A percentile compares a stretch with the other conserved stretches of the same genome.
Evolutionary conservation across 2,888 invertebrate genomes (phyloP).

Genomic region (Calameuta pallipes): DNA sequence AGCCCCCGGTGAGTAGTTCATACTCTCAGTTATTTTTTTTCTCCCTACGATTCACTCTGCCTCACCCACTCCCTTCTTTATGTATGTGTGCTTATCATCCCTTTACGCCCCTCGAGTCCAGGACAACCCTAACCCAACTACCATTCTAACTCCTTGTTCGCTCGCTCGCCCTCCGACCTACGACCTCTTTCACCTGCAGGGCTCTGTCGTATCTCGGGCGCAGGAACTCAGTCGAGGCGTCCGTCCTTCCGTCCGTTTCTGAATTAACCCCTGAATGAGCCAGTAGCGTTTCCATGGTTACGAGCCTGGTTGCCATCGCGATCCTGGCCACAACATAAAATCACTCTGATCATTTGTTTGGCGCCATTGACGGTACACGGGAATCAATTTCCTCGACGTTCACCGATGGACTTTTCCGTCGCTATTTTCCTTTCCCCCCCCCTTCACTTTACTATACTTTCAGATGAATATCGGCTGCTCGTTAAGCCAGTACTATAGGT

Average conservation of each 20-base stretch:
- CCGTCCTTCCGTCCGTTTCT: constrained; percentile 43
- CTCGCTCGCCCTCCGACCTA: constrained; percentile 36
- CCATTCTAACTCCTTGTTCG: constrained; percentile 25
- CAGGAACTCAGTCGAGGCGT: constrained; percentile 29
- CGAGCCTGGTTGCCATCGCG: constrained; percentile 61
- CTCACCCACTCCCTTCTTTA: constrained; percentile 11
- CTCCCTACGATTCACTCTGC: constrained; percentile 15
- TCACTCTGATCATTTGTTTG: constrained; percentile 64
- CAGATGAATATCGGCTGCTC: not conserved
- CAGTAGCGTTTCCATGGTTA: constrained; percentile 46
- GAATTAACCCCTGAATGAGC: constrained; percentile 54
- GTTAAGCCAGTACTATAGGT: not conserved
- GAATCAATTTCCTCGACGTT: constrained; percentile 4
- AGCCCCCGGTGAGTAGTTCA: constrained; percentile 12
- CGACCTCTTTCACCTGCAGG: constrained; percentile 52
- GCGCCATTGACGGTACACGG: constrained; percentile 50
- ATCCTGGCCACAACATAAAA: constrained; percentile 63
- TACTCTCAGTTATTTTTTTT: constrained; percentile 14
- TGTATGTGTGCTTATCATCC: constrained; percentile 9
- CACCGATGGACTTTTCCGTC: not conserved
- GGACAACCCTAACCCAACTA: constrained; percentile 20
- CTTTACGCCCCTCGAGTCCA: constrained; percentile 8
- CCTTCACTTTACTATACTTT: not conserved
- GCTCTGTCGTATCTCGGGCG: constrained; percentile 15
- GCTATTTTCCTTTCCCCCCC: not conserved